Base-by-base conservation (phyloP, 2,797 vertebrate genomes). In the Pygocentrus nattereri region DNA sequence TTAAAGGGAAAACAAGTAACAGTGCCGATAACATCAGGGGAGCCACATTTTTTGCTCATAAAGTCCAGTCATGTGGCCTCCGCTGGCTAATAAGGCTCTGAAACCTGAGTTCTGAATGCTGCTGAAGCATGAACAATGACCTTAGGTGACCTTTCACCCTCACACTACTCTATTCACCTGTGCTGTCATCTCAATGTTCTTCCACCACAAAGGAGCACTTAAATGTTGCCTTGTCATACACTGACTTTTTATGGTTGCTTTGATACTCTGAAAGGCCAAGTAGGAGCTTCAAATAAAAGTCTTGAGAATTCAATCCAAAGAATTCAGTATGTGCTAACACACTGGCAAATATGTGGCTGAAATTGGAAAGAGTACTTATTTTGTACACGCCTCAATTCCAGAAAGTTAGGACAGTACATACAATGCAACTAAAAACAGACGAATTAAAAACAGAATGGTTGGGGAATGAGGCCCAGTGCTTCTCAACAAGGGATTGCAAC, bases 71-170 rank as follows among this genome's bases (percentile, higher is more conserved):
- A 61, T 71, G 73, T 80, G 65, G 70, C 23, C 27, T 56, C 74
- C 15, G 30, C 72, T 67, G 49, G 19, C 68, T 76, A 79, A 79
- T 16, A 80, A 62, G 31, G 12, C 31, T 41, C 21, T 44, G 58
- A 74, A 84, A 84, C 56, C 47, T 78, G 74, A 81, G 47, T 47
- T 72, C 31, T 74, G 19, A 65, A 72, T 49, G 25, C 56, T 75
- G 15, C 70, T 84, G 62, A 75, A 81, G 59, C 74, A 30, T 64
- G 19, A 74, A 69, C 34, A 65, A 50, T 83, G 34, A 85, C 78
- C 54, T 50, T n/a, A 85, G 44, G 70, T 79, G 68, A 84, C 74
- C 50, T 62, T 78, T 80, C 30, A 61, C 58, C 73, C 21, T 27
- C 0, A 15, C 16, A 21, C 4, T 61, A 64, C 67, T 58, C 59